phyloP scores from a whole-genome alignment of 2,797 vertebrate genomes.

The Premnoplex brunnescens region DNA sequence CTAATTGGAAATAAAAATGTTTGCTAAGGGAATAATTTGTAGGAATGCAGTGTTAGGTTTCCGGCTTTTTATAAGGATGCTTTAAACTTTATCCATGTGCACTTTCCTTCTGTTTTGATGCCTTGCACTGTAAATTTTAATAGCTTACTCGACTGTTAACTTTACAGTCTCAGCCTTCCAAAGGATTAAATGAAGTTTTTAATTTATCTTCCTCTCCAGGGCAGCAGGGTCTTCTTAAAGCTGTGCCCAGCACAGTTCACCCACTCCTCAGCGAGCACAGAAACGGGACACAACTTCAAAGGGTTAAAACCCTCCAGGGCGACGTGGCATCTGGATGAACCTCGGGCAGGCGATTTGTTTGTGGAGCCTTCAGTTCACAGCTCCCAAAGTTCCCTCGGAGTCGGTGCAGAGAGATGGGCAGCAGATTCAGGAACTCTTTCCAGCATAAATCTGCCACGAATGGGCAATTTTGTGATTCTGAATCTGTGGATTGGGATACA shows the following conservation, averaged over 20 bases:
- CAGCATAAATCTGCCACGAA: background rate
- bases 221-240: background rate
- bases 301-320: background rate
- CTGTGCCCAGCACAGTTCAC: background rate
- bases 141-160: constrained; percentile 57
- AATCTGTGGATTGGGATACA: fast-evolving
- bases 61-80: constrained; percentile 63
- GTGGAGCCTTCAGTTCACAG: constrained; percentile 16
- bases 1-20: constrained; percentile 98
- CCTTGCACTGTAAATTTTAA: constrained; percentile 36
- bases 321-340: constrained; percentile 35
- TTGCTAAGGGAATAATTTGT: constrained; percentile 80
- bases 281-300: background rate
- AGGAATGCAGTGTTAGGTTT: constrained; percentile 74
- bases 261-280: background rate
- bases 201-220: constrained; percentile 28
- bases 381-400: background rate
- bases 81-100: constrained; percentile 36
- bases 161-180: constrained; percentile 38
- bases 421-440: background rate
- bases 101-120: constrained; percentile 56
- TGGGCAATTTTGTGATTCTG: fast-evolving
- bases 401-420: background rate
- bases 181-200: constrained; percentile 47
- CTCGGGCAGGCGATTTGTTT: constrained; percentile 20